phyloP scores from a whole-genome alignment of 1,140 invertebrate genomes.

The Trachymyrmex cornetzi region DNA sequence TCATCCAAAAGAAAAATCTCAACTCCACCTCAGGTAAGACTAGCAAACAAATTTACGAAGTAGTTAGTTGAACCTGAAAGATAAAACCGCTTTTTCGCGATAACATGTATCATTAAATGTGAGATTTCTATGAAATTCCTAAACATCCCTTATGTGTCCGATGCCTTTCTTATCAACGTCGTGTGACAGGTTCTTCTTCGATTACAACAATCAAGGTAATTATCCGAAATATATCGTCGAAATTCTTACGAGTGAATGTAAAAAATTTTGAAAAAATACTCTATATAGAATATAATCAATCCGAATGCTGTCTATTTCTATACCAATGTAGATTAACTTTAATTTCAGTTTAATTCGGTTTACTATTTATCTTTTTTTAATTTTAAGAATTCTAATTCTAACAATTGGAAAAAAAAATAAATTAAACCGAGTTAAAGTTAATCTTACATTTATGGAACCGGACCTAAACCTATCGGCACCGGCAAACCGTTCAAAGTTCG shows the following conservation, averaged over 20 bases:
- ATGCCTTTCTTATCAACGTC: background rate
- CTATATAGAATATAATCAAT: background rate
- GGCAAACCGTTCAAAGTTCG: background rate
- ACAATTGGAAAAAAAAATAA: no score
- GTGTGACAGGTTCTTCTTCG: no score
- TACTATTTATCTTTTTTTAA: no score
- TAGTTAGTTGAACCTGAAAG: background rate
- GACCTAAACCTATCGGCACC: background rate
- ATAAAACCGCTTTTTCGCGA: background rate
- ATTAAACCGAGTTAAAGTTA: no score
- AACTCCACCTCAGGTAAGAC: conserved; percentile 78
- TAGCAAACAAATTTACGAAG: background rate
- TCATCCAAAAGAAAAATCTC: conserved; percentile 70
- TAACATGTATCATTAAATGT: background rate
- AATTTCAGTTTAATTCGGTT: no score
- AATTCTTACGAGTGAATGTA: background rate
- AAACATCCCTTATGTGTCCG: no score
- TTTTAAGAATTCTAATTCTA: no score
- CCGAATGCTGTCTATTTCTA: background rate
- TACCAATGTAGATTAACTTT: no score
- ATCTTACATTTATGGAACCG: no score
- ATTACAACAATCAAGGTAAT: background rate
- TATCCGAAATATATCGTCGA: background rate
- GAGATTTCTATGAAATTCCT: background rate
- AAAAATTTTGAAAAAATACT: background rate